These are phyloP conservation scores for Lamproptera curius DNA, from an alignment of 2,888 invertebrate species.

Conservation along the genomic window DNA sequence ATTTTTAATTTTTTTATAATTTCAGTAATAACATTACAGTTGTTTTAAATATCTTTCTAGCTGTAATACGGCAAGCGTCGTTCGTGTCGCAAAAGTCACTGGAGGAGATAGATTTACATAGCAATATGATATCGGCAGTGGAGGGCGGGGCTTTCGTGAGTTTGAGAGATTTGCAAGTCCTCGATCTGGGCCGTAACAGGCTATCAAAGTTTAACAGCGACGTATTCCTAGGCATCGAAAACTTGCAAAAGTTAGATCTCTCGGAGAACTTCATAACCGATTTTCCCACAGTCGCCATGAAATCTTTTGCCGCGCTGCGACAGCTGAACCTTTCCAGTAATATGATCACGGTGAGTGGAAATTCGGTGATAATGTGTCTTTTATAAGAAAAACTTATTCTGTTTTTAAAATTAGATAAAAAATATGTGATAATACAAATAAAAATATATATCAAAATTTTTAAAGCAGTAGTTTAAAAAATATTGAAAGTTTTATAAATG, in stretches of 20 bases:
- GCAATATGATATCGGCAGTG: conserved; percentile 85
- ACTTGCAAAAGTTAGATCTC: conserved; percentile 88
- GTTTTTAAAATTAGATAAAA: too few species aligned
- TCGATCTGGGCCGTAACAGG: conserved; percentile 88
- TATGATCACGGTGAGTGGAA: conserved; percentile 84
- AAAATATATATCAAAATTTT: too few species aligned
- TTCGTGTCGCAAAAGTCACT: conserved; percentile 84
- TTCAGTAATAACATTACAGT: too few species aligned
- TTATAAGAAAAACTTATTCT: too few species aligned
- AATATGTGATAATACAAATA: too few species aligned
- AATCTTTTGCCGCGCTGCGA: conserved; percentile 82
- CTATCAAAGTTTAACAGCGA: conserved; percentile 90
- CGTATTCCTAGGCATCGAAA: conserved; percentile 87
- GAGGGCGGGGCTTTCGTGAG: conserved; percentile 87
- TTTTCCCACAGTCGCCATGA: conserved; percentile 88
- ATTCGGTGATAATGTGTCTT: too few species aligned
- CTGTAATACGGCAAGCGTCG: conserved; percentile 81
- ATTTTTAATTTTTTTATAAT: too few species aligned
- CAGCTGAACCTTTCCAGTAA: conserved; percentile 91
- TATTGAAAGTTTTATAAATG: too few species aligned
- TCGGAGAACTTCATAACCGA: conserved; percentile 91
- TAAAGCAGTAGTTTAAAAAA: too few species aligned
- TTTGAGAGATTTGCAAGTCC: conserved; percentile 80
- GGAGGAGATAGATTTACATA: conserved; percentile 87
- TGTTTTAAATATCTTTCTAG: conserved; percentile 71